These are phyloP conservation scores for Neopelma chrysocephalum DNA, from an alignment of 2,797 vertebrate genomes.

Conservation along the genomic window DNA sequence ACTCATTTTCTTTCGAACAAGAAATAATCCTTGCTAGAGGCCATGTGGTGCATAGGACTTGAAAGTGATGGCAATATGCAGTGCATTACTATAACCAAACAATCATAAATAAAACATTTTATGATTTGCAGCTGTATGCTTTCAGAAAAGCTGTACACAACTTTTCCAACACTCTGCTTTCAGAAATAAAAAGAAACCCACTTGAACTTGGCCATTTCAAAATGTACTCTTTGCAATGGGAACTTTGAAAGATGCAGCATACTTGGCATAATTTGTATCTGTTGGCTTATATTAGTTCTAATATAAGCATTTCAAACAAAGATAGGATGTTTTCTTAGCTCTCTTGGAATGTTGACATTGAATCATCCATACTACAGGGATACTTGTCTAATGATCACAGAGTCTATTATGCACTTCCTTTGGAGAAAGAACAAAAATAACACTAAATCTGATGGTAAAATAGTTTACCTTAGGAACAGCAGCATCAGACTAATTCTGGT, in stretches of 20 bases:
- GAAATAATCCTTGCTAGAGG: background rate
- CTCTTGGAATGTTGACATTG: background rate
- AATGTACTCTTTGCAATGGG: background rate
- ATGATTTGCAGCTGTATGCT: background rate
- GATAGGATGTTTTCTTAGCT: background rate
- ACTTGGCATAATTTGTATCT: background rate
- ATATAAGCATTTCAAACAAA: background rate
- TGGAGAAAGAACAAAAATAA: background rate
- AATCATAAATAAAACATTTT: conserved; percentile 10
- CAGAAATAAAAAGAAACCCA: background rate
- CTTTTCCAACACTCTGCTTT: background rate
- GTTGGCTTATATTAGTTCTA: background rate
- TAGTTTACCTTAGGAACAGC: background rate
- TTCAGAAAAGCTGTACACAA: conserved; percentile 5
- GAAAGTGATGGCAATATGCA: background rate
- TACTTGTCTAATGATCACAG: background rate
- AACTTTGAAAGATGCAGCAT: background rate
- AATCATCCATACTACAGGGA: background rate
- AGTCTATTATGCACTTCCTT: background rate
- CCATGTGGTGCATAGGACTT: background rate
- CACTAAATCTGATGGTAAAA: background rate
- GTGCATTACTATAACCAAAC: background rate
- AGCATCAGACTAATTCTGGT: background rate
- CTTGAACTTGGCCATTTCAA: conserved; percentile 2
- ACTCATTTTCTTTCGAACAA: background rate